phyloP scores from a whole-genome alignment of 2,888 invertebrate species.

The Hesperia comma region DNA sequence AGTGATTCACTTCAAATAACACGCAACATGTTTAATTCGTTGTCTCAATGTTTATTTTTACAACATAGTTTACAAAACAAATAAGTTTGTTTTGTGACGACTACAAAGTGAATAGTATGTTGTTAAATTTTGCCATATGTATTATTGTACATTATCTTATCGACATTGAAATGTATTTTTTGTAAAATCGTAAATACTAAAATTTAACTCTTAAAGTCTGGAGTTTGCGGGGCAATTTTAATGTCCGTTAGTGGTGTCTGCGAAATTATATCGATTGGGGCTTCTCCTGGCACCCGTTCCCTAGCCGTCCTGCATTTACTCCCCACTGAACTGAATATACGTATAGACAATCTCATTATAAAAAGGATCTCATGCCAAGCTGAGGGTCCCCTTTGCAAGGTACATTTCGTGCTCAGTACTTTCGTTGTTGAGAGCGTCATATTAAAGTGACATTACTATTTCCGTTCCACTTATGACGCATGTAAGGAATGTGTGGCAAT shows the following conservation, averaged over 20 bases:
- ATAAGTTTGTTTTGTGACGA: conserved; percentile 1
- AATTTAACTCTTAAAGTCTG: neutral
- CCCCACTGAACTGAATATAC: conserved; percentile 41
- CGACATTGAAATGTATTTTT: neutral
- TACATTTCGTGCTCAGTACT: conserved; percentile 4
- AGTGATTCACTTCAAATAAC: conserved; percentile 23
- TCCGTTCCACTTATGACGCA: conserved; percentile 21
- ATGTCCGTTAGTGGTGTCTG: conserved; percentile 39
- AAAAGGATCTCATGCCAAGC: conserved; percentile 9
- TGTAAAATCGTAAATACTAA: neutral
- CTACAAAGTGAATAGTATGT: neutral
- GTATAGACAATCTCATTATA: conserved; percentile 19
- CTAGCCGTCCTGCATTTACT: conserved; percentile 60
- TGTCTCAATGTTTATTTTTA: conserved; percentile 25
- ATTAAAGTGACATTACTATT: conserved; percentile 22
- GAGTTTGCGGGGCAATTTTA: conserved; percentile 16
- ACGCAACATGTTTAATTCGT: conserved; percentile 21
- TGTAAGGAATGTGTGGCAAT: conserved; percentile 19
- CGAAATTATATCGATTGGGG: conserved; percentile 64
- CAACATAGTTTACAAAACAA: conserved; percentile 20
- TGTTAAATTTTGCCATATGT: neutral
- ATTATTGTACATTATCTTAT: neutral
- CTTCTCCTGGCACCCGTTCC: conserved; percentile 64
- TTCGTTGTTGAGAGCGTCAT: conserved; percentile 13
- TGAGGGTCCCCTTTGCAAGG: neutral